phyloP scores from a whole-genome alignment of 2,888 invertebrate genomes.

The Deilephila elpenor region DNA sequence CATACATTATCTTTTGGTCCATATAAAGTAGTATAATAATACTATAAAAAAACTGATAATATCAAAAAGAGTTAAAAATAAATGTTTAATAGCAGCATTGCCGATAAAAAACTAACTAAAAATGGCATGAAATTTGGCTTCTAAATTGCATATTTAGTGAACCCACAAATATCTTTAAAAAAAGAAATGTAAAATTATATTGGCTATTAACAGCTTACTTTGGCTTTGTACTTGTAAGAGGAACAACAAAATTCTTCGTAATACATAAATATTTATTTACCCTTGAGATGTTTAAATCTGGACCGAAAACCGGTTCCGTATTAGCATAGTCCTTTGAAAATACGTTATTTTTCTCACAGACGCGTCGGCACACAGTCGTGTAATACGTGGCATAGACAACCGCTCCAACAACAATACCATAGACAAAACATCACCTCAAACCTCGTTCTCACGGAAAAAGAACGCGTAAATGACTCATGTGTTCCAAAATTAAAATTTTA shows the following conservation, averaged over 20 bases:
- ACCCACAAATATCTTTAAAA: too few relatives aligned
- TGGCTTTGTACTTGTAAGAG: neutral
- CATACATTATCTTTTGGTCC: too few relatives aligned
- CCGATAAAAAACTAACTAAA: too few relatives aligned
- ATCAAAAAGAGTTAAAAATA: too few relatives aligned
- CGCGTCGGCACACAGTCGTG: conserved; percentile 22
- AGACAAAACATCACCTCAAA: conserved; percentile 47
- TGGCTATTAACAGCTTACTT: neutral
- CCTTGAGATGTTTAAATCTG: conserved; percentile 18
- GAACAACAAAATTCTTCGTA: conserved; percentile 15
- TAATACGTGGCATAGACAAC: conserved; percentile 47
- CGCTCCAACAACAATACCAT: conserved; percentile 47
- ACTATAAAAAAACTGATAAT: too few relatives aligned
- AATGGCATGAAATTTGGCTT: too few relatives aligned
- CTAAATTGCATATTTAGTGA: too few relatives aligned
- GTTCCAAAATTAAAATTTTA: conserved; percentile 60
- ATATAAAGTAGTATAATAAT: too few relatives aligned
- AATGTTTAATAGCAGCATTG: too few relatives aligned
- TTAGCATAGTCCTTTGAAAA: conserved; percentile 15
- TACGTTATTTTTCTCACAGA: conserved; percentile 18
- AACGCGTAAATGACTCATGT: conserved; percentile 56
- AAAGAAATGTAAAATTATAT: too few relatives aligned
- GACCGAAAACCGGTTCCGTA: conserved; percentile 13
- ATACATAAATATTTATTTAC: conserved; percentile 19
- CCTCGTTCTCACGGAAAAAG: conserved; percentile 43